Percentiles rank a stretch among this genome's conserved stretches.
Evolutionary conservation across 2,888 invertebrate genomes (phyloP).

Genomic region (Macrophya alboannulata): DNA sequence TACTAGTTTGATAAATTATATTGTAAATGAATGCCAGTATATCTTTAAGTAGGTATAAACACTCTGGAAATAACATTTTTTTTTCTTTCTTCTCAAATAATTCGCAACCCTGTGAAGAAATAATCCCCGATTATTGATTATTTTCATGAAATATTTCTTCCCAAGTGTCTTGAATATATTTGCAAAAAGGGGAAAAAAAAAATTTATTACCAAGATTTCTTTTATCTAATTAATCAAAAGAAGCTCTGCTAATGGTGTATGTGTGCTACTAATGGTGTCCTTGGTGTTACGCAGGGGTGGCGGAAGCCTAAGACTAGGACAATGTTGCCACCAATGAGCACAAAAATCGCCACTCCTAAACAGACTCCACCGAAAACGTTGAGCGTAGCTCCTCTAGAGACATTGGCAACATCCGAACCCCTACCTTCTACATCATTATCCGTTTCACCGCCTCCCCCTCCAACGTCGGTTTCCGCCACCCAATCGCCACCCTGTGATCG

Average conservation of each 20-base stretch:
- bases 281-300: slow-evolving; percentile 84
- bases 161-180: no score
- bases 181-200: no score
- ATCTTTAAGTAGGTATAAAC: neutral
- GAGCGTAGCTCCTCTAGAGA: slow-evolving; percentile 77
- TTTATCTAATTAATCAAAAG: neutral
- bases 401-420: slow-evolving; percentile 75
- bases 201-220: no score
- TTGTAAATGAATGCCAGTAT: neutral
- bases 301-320: slow-evolving; percentile 90
- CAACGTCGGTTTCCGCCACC: slow-evolving; percentile 74
- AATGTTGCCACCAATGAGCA: slow-evolving; percentile 85
- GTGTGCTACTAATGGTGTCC: slow-evolving; percentile 69
- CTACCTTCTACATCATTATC: slow-evolving; percentile 71
- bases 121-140: no score
- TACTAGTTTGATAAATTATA: neutral
- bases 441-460: slow-evolving; percentile 61
- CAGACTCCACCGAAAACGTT: slow-evolving; percentile 80
- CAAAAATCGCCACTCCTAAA: slow-evolving; percentile 81
- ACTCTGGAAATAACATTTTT: no score
- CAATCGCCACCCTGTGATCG: slow-evolving; percentile 74
- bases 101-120: no score
- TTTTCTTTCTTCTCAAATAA: no score
- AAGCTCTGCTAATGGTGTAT: slow-evolving; percentile 17
- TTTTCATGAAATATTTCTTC: no score